These are phyloP conservation scores for Trichechus manatus DNA, from an alignment of 2,113 vertebrate genomes.

Conservation along the genomic window DNA sequence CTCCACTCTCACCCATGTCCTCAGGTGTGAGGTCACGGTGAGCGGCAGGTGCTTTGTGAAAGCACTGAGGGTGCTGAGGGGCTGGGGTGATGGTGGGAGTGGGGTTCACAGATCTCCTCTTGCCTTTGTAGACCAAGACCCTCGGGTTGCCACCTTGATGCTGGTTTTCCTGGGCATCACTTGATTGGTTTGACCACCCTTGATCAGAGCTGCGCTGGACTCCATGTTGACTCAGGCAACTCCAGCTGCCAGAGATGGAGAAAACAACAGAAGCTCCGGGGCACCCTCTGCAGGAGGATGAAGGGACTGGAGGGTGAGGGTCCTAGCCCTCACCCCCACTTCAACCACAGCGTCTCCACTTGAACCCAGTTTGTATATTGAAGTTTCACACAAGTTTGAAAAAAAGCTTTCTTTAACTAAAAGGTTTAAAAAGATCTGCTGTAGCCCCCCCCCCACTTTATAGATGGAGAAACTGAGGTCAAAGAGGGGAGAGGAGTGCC, in stretches of 20 bases:
- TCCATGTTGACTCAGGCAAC: fast-evolving
- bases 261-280: background rate
- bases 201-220: fast-evolving
- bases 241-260: background rate
- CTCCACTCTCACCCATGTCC: background rate
- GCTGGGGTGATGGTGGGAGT: background rate
- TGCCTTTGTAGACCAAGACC: background rate
- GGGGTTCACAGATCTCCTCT: background rate
- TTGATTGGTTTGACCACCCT: no score
- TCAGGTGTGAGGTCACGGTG: background rate
- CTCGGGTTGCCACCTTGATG: fast-evolving
- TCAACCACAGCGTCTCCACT: background rate
- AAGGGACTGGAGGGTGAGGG: background rate
- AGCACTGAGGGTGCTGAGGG: background rate
- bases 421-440: background rate
- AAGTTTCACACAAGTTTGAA: background rate
- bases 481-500: background rate
- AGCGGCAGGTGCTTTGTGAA: background rate
- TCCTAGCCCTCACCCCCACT: background rate
- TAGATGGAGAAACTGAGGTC: background rate
- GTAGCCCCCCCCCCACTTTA: no score
- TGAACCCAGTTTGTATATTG: background rate
- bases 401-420: background rate
- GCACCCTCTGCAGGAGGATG: background rate
- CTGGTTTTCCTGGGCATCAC: background rate